Conservation (phyloP, 2,888 invertebrate species). For the Leucozona laternaria region DNA sequence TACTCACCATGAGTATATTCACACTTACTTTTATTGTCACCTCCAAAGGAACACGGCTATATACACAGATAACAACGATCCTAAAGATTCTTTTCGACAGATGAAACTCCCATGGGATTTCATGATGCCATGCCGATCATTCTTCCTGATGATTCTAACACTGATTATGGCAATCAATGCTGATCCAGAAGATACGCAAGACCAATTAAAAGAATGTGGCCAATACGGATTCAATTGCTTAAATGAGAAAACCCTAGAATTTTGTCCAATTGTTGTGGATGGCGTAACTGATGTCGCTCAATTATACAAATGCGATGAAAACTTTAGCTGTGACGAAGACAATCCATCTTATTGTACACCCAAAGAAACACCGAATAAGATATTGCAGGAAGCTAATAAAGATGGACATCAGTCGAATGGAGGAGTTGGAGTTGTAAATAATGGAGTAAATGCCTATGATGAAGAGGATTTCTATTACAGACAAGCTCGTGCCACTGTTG, state of each 20-base stretch:
- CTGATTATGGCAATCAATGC: background rate
- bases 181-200: background rate
- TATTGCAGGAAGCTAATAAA: background rate
- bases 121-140: constrained; percentile 1
- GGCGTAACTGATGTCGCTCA: constrained; percentile 60
- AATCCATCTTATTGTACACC: constrained; percentile 77
- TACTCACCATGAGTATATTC: no score
- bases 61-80: background rate
- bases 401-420: background rate
- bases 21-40: no score
- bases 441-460: constrained; percentile 5
- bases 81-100: background rate
- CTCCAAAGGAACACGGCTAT: no score
- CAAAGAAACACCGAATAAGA: constrained; percentile 49
- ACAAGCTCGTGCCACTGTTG: constrained; percentile 1
- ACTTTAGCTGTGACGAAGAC: constrained; percentile 76
- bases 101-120: background rate
- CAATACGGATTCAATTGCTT: constrained; percentile 77
- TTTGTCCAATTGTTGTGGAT: constrained; percentile 68
- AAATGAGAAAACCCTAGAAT: constrained; percentile 64
- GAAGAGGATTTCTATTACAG: constrained; percentile 29
- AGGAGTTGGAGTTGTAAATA: background rate
- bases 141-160: constrained; percentile 31
- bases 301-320: constrained; percentile 64
- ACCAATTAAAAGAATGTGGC: constrained; percentile 59